These are phyloP conservation scores for Cariama cristata DNA, from an alignment of 2,113 vertebrate species.

Conservation along the genomic window DNA sequence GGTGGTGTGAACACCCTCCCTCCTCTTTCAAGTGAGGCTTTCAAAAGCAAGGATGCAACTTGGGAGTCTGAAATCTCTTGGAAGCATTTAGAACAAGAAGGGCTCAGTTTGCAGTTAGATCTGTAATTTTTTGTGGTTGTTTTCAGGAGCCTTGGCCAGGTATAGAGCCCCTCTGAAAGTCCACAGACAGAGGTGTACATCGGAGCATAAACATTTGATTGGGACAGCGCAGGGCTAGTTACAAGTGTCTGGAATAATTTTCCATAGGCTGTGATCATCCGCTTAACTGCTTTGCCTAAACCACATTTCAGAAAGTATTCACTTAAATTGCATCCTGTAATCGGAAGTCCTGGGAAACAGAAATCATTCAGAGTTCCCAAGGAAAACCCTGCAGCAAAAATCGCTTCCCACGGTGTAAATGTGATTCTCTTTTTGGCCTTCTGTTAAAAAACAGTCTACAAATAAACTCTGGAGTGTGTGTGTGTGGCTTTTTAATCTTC, in stretches of 20 bases:
- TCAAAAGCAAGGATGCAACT: background rate
- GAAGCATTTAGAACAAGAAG: background rate
- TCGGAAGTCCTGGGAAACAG: constrained; percentile 61
- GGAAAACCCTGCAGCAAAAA: constrained; percentile 21
- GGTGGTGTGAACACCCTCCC: background rate
- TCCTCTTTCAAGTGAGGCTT: background rate
- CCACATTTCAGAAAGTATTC: constrained; percentile 51
- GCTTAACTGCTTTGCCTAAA: constrained; percentile 32
- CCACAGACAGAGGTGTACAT: background rate
- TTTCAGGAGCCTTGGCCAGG: background rate
- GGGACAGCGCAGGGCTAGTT: background rate
- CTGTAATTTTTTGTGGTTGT: background rate
- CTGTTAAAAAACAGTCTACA: constrained; percentile 1
- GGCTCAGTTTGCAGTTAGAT: background rate
- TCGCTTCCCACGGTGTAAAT: constrained; percentile 48
- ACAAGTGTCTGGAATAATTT: background rate
- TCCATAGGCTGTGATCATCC: background rate
- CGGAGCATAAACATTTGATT: background rate
- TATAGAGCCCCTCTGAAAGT: background rate
- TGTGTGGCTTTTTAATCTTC: constrained; percentile 49
- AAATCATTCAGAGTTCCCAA: constrained; percentile 56
- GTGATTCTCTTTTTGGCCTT: constrained; percentile 22
- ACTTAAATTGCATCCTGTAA: constrained; percentile 56
- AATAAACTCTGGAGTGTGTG: background rate
- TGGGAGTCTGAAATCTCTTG: background rate